Base-by-base conservation (phyloP, 2,797 vertebrate species). In the Benthosema pterotum region DNA sequence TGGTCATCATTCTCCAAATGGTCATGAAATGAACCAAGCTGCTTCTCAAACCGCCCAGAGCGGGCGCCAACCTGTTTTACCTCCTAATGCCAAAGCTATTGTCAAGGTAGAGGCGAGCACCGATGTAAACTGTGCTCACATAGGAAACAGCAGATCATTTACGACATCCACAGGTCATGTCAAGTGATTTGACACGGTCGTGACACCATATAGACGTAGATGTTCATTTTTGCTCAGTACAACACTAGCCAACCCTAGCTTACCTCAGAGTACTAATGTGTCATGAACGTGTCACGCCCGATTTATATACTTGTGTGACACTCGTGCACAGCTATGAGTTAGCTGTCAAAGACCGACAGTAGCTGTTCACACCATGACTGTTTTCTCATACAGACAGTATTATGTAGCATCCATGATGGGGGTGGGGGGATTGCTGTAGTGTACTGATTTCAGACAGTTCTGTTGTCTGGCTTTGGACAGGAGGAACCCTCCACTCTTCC, bases 71-170 rank as follows among this genome's bases (percentile, higher is more conserved):
- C 32, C 70, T 79, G 69, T 75, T 80, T 91, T 84, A 86, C 85
- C 87, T 90, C 83, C 67, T 84, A 63, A 88, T 88, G 91, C 90
- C 91, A 93, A 94, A 92, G 90, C 87, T 88, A 80, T 85, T n/a
- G 83, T 89, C 84, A 87, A 83, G 82, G 80, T 87, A 83, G 78
- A 85, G 82, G 78, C 19, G 70, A 76, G 69, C 80, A 60, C 25
- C 60, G 73, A 69, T 69, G 52, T 59, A 19, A 64, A 57, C 60
- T 65, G 62, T 66, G 71, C 77, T 69, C 25, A 51, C 57, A 68
- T 38, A 38, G 32, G 73, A 66, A 70, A 51, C 74, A 69, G 71
- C 60, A 77, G 45, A 46, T 42, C 16, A 45, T 57, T n/a, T 14
- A 17, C 11, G 61, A 25, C 56, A 53, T 11, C 25, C 22, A 68